Evolutionary conservation across 1,140 invertebrate species (phyloP).

Genomic region (Eumeta japonica): DNA sequence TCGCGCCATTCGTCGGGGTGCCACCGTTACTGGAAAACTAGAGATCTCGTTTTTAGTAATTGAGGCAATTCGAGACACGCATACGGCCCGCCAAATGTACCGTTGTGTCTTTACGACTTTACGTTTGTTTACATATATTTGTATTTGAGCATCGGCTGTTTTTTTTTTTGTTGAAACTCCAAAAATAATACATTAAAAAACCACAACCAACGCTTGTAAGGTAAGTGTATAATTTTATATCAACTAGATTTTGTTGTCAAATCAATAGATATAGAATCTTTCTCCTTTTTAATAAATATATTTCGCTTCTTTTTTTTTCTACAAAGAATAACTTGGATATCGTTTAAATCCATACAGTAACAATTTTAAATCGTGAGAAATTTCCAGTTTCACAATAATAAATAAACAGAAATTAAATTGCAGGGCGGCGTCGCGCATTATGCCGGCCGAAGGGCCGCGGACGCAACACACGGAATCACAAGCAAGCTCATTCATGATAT

Average conservation of each 20-base stretch:
- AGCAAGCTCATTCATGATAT: constrained; percentile 30
- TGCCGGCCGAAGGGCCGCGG: constrained; percentile 8
- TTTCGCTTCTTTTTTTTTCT: too few species aligned
- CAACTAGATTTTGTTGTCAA: too few species aligned
- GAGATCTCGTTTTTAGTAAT: constrained; percentile 31
- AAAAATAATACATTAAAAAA: not conserved
- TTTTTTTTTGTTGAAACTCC: too few species aligned
- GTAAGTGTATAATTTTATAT: constrained; percentile 7
- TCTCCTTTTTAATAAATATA: too few species aligned
- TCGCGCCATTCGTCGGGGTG: constrained; percentile 34
- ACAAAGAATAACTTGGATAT: too few species aligned
- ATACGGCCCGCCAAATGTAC: constrained; percentile 15
- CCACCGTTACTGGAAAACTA: constrained; percentile 40
- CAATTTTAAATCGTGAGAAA: constrained; percentile 15
- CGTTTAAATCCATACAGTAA: too few species aligned
- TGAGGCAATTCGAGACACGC: constrained; percentile 26
- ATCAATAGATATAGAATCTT: too few species aligned
- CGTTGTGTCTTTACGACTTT: too few species aligned
- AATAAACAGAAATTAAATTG: too few species aligned
- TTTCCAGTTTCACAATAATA: constrained; percentile 9
- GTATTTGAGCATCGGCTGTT: too few species aligned
- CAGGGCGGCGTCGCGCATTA: constrained; percentile 14
- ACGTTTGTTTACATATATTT: too few species aligned
- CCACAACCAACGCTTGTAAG: not conserved
- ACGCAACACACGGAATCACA: constrained; percentile 14